phyloP scores from a whole-genome alignment of 2,888 invertebrate genomes.

The Hydrotaea diabolus region DNA sequence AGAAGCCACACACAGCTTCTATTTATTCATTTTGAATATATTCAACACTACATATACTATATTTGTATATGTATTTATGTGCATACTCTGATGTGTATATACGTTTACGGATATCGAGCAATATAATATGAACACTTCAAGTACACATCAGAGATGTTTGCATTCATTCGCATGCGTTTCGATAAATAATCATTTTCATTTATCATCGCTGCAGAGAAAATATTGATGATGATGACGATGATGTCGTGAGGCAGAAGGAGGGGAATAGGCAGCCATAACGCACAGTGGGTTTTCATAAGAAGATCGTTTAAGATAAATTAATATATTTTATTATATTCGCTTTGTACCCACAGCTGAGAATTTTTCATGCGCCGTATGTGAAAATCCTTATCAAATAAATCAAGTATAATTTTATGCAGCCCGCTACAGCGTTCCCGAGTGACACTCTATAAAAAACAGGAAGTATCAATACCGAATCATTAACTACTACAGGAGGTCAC shows the following conservation, averaged over 20 bases:
- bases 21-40: background rate
- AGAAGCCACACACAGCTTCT: slow-evolving; percentile 22
- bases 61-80: no score
- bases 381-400: no score
- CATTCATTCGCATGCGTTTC: slow-evolving; percentile 38
- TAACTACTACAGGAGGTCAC: no score
- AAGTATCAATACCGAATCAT: no score
- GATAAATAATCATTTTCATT: slow-evolving; percentile 49
- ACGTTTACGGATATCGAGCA: background rate
- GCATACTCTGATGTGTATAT: background rate
- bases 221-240: slow-evolving; percentile 30
- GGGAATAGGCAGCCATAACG: slow-evolving; percentile 22
- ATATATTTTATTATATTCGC: no score
- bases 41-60: no score
- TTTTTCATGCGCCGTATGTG: no score
- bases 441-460: no score
- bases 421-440: no score
- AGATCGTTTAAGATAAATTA: background rate
- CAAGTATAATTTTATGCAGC: no score
- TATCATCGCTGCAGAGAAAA: slow-evolving; percentile 34
- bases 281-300: background rate
- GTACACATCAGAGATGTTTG: background rate
- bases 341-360: no score
- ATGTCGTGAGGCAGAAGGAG: no score
- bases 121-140: background rate